phyloP scores from a whole-genome alignment of 1,140 invertebrate species.

The Hylaeus anthracinus region DNA sequence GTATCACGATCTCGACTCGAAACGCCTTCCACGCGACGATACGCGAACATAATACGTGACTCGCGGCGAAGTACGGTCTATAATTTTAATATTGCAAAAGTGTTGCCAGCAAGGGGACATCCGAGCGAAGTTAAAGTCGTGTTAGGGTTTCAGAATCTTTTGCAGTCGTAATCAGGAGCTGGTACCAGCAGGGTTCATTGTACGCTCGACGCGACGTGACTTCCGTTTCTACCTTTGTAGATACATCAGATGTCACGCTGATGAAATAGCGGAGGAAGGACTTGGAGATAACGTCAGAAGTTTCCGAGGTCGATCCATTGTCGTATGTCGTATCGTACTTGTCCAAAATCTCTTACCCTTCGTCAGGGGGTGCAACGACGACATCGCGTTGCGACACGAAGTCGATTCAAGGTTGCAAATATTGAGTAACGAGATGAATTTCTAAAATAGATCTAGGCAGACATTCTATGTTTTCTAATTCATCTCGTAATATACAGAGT shows the following conservation, averaged over 20 bases:
- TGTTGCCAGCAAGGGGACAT: not conserved
- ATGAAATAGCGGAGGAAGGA: conserved; percentile 28
- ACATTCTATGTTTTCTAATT: too few relatives aligned
- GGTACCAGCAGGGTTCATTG: conserved; percentile 43
- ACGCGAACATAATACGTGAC: not conserved
- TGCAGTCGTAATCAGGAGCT: conserved; percentile 21
- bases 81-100: not conserved
- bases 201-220: conserved; percentile 33
- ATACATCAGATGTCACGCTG: conserved; percentile 30
- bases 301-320: conserved; percentile 29
- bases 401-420: not conserved
- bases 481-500: too few relatives aligned
- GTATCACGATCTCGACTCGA: not conserved
- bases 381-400: not conserved
- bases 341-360: conserved; percentile 10
- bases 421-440: not conserved
- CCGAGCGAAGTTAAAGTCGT: not conserved
- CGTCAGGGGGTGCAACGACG: too few relatives aligned
- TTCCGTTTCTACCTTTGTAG: conserved; percentile 43
- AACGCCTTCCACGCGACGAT: not conserved
- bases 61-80: too few relatives aligned
- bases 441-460: not conserved
- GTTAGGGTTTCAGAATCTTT: conserved; percentile 1
- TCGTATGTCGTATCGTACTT: conserved; percentile 19
- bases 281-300: conserved; percentile 48